Evolutionary conservation across 2,888 invertebrate genomes (phyloP), one percentile per base, ranked within the genome.

Genomic region (Camptogramma bilineatum): DNA sequence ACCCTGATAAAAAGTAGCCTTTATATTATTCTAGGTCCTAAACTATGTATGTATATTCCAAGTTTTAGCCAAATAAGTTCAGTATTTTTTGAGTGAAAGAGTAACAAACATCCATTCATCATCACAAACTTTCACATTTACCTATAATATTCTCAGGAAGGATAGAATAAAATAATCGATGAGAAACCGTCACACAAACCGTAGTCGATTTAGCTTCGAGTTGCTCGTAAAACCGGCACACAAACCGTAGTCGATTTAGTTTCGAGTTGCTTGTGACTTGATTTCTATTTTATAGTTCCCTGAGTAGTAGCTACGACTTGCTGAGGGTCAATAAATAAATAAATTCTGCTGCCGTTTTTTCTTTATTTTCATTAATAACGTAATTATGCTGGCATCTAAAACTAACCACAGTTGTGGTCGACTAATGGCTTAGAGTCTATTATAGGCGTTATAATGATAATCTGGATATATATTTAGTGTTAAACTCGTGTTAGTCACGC

Each of bases 251-350:
- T 13, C 10, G 5, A 17, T 44, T 44, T 44, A 44, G 0, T 7
- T 17, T 17, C 44, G 17, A 44, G 17, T 44, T 34, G 16, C 42
- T 18, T n/a, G 73, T 74, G 75, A 77, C 4, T 73, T 57, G 60
- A 34, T 13, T 34, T 77, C 79, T 80, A n/a, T n/a, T n/a, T n/a
- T n/a, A n/a, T n/a, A 80, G 70, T 75, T 60, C 61, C 73, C 68
- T 51, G 74, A 73, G 88, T 88, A 85, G 61, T 63, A 64, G 13
- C 56, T 52, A 48, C 56, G 68, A 66, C 74, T 71, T 73, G n/a
- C n/a, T n/a, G n/a, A 78, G 84, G 87, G 87, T 88, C 87, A 87
- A 88, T 90, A 89, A 89, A 91, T 90, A 90, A 90, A 90, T 89
- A 89, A 91, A 90, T 90, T 87, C 86, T 79, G 69, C 83, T 83